These are phyloP conservation scores for Pluvialis apricaria DNA, from an alignment of 2,113 vertebrate genomes.

Conservation along the genomic window DNA sequence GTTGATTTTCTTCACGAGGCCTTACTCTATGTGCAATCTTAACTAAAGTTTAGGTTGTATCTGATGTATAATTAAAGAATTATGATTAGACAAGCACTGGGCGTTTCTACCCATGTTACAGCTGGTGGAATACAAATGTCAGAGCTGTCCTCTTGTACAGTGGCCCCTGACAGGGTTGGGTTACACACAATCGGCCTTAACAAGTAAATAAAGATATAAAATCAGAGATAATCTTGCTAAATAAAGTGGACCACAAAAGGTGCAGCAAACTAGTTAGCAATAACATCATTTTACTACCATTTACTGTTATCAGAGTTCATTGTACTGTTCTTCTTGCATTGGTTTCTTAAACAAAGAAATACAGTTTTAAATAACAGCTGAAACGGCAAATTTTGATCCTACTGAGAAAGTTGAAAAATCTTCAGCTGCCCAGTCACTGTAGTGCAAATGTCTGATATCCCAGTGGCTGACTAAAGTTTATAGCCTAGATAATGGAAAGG, in stretches of 20 bases:
- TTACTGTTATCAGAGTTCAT: neutral
- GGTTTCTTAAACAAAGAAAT: neutral
- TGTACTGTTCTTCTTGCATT: neutral
- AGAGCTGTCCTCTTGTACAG: neutral
- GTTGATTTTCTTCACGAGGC: neutral
- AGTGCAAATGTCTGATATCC: neutral
- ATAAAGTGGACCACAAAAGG: neutral
- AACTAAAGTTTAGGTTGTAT: neutral
- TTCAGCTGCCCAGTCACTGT: neutral
- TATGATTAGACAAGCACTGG: neutral
- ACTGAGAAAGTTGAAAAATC: neutral
- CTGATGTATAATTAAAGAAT: neutral
- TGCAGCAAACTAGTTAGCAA: neutral
- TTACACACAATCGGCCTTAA: neutral
- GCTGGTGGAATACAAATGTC: neutral
- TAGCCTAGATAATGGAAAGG: neutral
- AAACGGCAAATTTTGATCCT: neutral
- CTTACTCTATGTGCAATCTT: neutral
- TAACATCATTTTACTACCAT: fast-evolving
- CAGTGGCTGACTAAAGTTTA: neutral
- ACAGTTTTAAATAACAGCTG: neutral
- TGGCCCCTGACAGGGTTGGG: neutral
- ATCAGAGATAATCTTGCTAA: neutral
- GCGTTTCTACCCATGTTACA: neutral
- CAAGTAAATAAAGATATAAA: neutral